These are phyloP conservation scores for Xylota segnis DNA, from an alignment of 2,888 invertebrate species.

Conservation along the genomic window DNA sequence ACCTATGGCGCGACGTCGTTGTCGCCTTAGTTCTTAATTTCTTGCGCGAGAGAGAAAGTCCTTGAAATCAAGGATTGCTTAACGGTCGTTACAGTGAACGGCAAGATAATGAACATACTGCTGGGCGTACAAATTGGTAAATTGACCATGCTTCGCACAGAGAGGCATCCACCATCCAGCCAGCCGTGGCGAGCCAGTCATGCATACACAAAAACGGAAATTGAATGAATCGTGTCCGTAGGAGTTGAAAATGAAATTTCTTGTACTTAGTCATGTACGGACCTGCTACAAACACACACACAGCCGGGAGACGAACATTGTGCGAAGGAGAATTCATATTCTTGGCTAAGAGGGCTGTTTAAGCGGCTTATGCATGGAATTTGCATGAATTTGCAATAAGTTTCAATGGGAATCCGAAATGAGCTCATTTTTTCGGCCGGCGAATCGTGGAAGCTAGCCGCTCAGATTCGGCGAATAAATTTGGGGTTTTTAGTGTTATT, in stretches of 20 bases:
- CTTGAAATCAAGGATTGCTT: conserved; percentile 43
- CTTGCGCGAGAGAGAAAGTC: background rate
- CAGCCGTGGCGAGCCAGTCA: conserved; percentile 21
- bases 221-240: background rate
- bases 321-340: conserved; percentile 4
- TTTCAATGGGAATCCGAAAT: conserved; percentile 25
- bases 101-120: conserved; percentile 53
- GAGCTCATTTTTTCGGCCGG: background rate
- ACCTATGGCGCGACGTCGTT: conserved; percentile 11
- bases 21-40: conserved; percentile 22
- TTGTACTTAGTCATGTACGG: background rate
- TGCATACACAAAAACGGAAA: conserved; percentile 39
- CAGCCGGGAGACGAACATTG: background rate
- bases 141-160: conserved; percentile 39
- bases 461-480: background rate
- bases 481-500: background rate
- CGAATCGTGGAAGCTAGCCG: background rate
- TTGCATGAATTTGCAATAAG: conserved; percentile 38
- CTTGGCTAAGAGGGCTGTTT: conserved; percentile 2
- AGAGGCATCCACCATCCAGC: background rate
- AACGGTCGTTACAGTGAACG: conserved; percentile 4
- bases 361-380: conserved; percentile 19
- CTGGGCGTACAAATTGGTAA: conserved; percentile 47
- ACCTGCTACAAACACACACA: background rate
- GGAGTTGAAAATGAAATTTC: background rate